These are phyloP conservation scores for Eupsittula cactorum DNA, from an alignment of 2,113 vertebrate species.

Conservation along the genomic window DNA sequence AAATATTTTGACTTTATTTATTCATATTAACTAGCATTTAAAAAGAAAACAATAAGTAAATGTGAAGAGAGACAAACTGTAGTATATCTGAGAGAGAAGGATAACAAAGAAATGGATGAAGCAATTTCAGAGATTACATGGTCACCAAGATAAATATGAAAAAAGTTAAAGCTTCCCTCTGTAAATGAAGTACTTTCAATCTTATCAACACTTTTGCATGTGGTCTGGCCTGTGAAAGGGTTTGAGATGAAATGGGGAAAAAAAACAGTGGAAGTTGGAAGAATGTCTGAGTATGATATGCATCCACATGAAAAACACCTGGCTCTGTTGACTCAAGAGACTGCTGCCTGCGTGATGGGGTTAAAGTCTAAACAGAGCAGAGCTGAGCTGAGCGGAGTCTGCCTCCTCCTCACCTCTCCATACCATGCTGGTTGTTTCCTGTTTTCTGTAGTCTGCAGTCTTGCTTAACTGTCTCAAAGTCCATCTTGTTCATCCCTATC, in stretches of 20 bases:
- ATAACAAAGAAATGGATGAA: not conserved
- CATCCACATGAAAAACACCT: not conserved
- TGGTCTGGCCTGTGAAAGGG: not conserved
- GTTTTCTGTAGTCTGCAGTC: slow-evolving; percentile 56
- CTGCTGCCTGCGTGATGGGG: not conserved
- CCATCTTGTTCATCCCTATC: slow-evolving; percentile 68
- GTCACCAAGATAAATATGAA: not conserved
- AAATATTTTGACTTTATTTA: not conserved
- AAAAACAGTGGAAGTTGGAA: not conserved
- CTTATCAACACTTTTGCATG: not conserved
- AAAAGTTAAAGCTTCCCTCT: not conserved
- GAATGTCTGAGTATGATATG: not conserved
- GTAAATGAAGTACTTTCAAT: not conserved
- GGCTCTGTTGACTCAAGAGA: not conserved
- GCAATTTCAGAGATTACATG: not conserved
- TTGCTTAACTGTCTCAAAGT: slow-evolving; percentile 78
- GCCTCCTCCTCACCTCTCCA: not conserved
- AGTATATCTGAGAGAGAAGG: not conserved
- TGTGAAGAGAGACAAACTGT: not conserved
- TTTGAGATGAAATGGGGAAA: not conserved
- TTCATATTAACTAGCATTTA: not conserved
- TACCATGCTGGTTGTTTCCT: not conserved
- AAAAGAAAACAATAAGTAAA: not conserved
- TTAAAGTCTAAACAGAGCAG: slow-evolving; percentile 3
- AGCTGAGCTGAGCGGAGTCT: not conserved